Evolutionary conservation across 1,140 invertebrate genomes (phyloP).

Genomic region (Hydropsyche tenuis): DNA sequence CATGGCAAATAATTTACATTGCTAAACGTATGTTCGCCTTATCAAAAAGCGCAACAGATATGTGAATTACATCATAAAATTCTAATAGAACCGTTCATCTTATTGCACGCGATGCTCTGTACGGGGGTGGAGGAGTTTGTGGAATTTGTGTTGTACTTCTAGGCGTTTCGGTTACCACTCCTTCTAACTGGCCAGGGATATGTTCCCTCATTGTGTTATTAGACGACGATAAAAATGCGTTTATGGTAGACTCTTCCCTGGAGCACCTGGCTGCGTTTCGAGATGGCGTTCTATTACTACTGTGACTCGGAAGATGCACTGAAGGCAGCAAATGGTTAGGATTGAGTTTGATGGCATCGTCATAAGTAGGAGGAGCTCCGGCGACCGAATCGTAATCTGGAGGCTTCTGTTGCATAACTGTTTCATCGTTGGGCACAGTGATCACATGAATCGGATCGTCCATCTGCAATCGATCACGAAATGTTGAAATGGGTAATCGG

Average conservation of each 20-base stretch:
- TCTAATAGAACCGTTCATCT: constrained; percentile 55
- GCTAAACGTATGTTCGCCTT: too few relatives aligned
- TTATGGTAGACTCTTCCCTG: constrained; percentile 6
- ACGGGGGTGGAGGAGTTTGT: constrained; percentile 61
- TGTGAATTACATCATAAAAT: too few relatives aligned
- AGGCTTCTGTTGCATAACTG: constrained; percentile 69
- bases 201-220: constrained; percentile 28
- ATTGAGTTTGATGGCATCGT: constrained; percentile 75
- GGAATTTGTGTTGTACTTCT: constrained; percentile 55
- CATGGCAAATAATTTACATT: constrained; percentile 8
- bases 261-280: not conserved
- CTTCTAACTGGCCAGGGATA: constrained; percentile 45
- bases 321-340: constrained; percentile 61
- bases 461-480: constrained; percentile 59
- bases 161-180: constrained; percentile 39
- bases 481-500: not conserved
- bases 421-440: constrained; percentile 63
- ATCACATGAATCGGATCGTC: constrained; percentile 72
- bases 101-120: constrained; percentile 58
- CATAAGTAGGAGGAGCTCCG: constrained; percentile 73
- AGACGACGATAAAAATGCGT: constrained; percentile 30
- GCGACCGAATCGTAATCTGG: constrained; percentile 76
- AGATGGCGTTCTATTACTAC: constrained; percentile 47
- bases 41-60: too few relatives aligned
- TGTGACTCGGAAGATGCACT: constrained; percentile 42